phyloP scores from a whole-genome alignment of 2,888 invertebrate genomes.

The Gymnocheta viridis region DNA sequence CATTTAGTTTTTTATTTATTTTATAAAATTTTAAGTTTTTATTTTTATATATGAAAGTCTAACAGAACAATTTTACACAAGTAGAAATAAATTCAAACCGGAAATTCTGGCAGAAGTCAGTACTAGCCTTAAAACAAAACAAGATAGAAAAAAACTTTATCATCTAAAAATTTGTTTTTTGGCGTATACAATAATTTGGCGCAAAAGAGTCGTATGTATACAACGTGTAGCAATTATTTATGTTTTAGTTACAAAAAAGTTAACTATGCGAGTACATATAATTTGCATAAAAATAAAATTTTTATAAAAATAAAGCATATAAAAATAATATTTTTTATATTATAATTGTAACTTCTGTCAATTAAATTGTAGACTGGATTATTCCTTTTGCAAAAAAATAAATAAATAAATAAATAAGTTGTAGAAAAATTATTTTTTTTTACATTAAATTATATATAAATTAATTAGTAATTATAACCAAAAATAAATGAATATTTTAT shows the following conservation, averaged over 20 bases:
- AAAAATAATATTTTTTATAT: slow-evolving; percentile 45
- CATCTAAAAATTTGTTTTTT: no score
- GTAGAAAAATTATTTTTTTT: slow-evolving; percentile 47
- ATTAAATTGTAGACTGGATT: slow-evolving; percentile 82
- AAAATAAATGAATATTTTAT: slow-evolving; percentile 16
- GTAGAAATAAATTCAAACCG: no score
- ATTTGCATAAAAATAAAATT: slow-evolving; percentile 3
- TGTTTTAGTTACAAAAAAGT: slow-evolving; percentile 5
- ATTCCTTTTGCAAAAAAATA: slow-evolving; percentile 67
- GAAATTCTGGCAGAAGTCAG: no score
- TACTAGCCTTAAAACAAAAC: no score
- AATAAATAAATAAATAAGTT: no score
- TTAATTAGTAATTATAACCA: slow-evolving; percentile 12
- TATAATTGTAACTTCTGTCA: slow-evolving; percentile 82
- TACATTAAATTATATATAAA: slow-evolving; percentile 25
- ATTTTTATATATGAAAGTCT: no score
- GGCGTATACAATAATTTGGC: background rate
- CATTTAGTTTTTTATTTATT: no score
- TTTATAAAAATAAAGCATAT: background rate
- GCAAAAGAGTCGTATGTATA: background rate
- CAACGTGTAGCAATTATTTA: slow-evolving; percentile 34
- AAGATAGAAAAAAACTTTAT: no score
- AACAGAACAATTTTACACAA: no score
- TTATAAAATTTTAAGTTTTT: no score
- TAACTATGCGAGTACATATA: background rate